Base-by-base conservation (phyloP, 2,113 vertebrate genomes). In the Xenopus laevis region DNA sequence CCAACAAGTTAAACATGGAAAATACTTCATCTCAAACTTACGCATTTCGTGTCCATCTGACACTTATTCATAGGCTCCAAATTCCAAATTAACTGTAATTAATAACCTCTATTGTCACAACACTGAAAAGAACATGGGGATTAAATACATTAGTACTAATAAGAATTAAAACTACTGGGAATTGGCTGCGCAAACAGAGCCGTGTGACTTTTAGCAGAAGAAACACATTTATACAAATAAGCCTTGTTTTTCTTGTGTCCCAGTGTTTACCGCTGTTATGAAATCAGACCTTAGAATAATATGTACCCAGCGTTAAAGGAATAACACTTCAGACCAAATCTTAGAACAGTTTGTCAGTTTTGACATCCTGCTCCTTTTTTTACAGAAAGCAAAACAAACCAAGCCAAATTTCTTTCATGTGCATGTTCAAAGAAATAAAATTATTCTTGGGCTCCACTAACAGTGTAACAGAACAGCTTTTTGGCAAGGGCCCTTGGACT, bases 391-490 rank as follows among this genome's bases (percentile, higher is more conserved):
- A 8, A 60, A 71, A 46, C 16, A 62, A 40, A 40, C n/a, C 50
- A 18, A 23, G 53, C 18, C 72, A 59, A 12, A 67, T 53, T 23
- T 12, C 47, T 74, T 74, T 33, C 21, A 47, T 46, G 33, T 66
- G 45, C 13, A 23, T 7, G 40, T 73, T 73, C 18, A 65, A 73
- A 66, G 52, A 20, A 10, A 47, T 53, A 58, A 74, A 40, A 66
- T 40, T 47, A 67, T 21, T 61, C 60, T 16, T 52, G 72, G 67
- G 30, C 44, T 68, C 11, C 18, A 17, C 15, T 9, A 68, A 40
- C 44, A 59, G 11, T 13, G 44, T 40, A 13, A 13, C n/a, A 45
- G 0, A 62, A 27, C 18, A 65, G 64, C 15, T 4, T 47, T 74
- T 68, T 60, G 53, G 53, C 63, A 66, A 20, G 0, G 18, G 4